Conservation (phyloP, 1,140 invertebrate genomes). For the Epicauta chinensis region DNA sequence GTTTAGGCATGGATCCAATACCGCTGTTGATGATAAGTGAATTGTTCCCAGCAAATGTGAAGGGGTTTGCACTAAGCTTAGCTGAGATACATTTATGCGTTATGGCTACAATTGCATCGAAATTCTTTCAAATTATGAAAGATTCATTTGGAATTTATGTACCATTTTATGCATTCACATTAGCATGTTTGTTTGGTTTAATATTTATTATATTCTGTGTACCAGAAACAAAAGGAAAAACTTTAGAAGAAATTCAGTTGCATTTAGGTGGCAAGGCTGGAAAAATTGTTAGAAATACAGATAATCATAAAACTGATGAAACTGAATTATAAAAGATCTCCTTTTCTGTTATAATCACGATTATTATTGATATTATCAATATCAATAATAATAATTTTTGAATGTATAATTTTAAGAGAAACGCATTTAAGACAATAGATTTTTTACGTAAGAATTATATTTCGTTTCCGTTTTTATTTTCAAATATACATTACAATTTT, state of each 20-base stretch:
- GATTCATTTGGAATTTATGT: slow-evolving; percentile 57
- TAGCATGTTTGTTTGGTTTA: slow-evolving; percentile 55
- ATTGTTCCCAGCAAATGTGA: slow-evolving; percentile 64
- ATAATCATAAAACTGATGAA: background rate
- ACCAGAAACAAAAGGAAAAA: slow-evolving; percentile 79
- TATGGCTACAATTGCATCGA: slow-evolving; percentile 66
- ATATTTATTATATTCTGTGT: slow-evolving; percentile 58
- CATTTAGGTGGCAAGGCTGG: slow-evolving; percentile 33
- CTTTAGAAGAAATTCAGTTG: slow-evolving; percentile 50
- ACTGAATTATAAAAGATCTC: background rate
- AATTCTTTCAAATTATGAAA: slow-evolving; percentile 61
- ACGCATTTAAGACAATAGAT: no score
- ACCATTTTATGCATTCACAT: slow-evolving; percentile 68
- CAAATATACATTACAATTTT: no score
- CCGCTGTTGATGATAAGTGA: slow-evolving; percentile 67
- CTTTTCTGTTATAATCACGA: background rate
- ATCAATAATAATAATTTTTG: no score
- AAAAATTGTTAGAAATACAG: background rate
- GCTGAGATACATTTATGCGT: slow-evolving; percentile 63
- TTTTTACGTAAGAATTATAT: no score
- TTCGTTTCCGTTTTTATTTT: no score
- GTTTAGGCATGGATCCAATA: slow-evolving; percentile 63
- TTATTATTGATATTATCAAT: background rate
- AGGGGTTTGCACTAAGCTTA: slow-evolving; percentile 61
- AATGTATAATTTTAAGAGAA: no score